phyloP scores from a whole-genome alignment of 92 coral and sea anemone species.

The Porites rus region DNA sequence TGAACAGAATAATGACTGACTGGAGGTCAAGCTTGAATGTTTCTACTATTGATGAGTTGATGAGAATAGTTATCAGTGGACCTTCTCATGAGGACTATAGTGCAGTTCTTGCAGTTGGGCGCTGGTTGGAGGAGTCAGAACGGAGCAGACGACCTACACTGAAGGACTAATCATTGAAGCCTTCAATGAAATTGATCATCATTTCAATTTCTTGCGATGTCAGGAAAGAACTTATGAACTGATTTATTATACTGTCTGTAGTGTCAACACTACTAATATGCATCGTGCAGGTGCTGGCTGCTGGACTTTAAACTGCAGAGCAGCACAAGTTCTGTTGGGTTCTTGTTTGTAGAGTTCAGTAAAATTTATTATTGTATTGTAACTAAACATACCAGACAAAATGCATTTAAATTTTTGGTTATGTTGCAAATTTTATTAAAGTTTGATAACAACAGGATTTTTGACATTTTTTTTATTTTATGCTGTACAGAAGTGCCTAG shows the following conservation, averaged over 20 bases:
- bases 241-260: no score
- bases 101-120: constrained; percentile 50
- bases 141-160: constrained; percentile 46
- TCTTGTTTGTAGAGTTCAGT: constrained; percentile 32
- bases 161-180: constrained; percentile 36
- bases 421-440: not conserved
- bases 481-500: constrained; percentile 23
- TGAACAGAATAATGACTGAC: constrained; percentile 49
- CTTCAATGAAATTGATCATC: constrained; percentile 19
- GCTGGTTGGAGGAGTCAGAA: constrained; percentile 51
- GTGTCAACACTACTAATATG: not conserved
- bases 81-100: constrained; percentile 48
- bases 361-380: constrained; percentile 5
- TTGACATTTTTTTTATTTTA: constrained; percentile 17
- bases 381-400: not conserved
- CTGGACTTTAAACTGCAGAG: constrained; percentile 3
- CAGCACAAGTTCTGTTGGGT: constrained; percentile 4
- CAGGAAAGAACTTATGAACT: no score
- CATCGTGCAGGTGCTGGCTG: constrained; percentile 10
- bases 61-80: constrained; percentile 58
- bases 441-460: constrained; percentile 14
- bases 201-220: no score
- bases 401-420: not conserved
- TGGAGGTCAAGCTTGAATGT: constrained; percentile 49
- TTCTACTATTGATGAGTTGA: constrained; percentile 43